These are phyloP conservation scores for Caenorhabditis japonica DNA, from an alignment of 2,888 invertebrate species.

Conservation along the genomic window DNA sequence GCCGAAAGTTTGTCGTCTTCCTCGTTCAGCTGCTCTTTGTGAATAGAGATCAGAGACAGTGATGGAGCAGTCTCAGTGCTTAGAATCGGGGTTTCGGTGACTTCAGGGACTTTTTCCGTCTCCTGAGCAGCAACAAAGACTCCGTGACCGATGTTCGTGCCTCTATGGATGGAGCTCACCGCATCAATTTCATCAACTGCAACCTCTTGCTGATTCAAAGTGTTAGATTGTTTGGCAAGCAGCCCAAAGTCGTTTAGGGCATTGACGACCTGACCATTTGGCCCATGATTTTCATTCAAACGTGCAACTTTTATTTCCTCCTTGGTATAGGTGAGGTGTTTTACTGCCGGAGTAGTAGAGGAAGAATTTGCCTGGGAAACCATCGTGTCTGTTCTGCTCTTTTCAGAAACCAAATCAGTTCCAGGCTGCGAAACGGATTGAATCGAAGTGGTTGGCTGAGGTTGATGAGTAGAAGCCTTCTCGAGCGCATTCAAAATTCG, in stretches of 20 bases:
- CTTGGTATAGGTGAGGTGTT: neutral
- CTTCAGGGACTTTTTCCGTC: neutral
- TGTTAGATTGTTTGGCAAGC: neutral
- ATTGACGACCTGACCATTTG: neutral
- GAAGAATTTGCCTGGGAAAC: no score
- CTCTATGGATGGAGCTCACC: neutral
- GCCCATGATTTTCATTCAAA: neutral
- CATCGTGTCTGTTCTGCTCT: no score
- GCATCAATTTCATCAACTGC: conserved; percentile 3
- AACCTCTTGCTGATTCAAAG: neutral
- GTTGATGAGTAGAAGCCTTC: neutral
- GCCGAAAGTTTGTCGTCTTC: neutral
- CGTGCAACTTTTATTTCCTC: neutral
- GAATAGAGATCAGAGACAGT: no score
- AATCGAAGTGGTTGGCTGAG: neutral
- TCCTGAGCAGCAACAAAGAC: neutral
- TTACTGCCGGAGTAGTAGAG: no score
- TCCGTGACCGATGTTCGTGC: neutral
- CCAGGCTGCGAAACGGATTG: no score
- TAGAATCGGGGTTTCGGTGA: neutral
- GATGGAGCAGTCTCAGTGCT: neutral
- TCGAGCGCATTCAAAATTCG: conserved; percentile 3
- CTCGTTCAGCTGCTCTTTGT: neutral
- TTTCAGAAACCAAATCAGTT: no score
- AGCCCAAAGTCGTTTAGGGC: neutral